phyloP scores from a whole-genome alignment of 2,113 vertebrate species.

The Ammodytes marinus region DNA sequence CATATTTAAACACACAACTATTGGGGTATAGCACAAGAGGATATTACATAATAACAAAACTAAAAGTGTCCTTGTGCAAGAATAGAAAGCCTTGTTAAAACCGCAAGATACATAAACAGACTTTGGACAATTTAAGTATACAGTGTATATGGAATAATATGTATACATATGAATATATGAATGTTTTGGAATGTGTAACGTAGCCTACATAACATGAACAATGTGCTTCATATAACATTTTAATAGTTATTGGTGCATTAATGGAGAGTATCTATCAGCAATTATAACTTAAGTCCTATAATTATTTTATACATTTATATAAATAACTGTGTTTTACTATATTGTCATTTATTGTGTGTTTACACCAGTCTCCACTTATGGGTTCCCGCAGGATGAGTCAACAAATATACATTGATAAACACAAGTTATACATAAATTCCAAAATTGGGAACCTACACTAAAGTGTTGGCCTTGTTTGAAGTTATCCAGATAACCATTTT shows the following conservation, averaged over 20 bases:
- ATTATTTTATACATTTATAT: no score
- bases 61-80: neutral
- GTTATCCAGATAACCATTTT: neutral
- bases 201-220: neutral
- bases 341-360: no score
- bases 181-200: no score
- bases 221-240: neutral
- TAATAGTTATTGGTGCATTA: neutral
- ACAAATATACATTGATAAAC: no score
- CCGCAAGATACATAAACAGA: neutral
- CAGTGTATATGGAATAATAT: no score
- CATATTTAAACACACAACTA: neutral
- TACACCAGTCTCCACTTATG: no score
- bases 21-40: neutral
- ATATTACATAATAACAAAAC: neutral
- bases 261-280: neutral
- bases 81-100: constrained; percentile 1
- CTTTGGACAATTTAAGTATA: no score
- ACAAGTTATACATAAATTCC: neutral
- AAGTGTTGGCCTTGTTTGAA: neutral
- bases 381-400: no score
- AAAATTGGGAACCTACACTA: no score
- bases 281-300: neutral
- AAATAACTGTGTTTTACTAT: no score
- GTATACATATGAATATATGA: neutral